Evolutionary conservation across 1,140 invertebrate genomes (phyloP).

Genomic region (Cyphomyrmex costatus): DNA sequence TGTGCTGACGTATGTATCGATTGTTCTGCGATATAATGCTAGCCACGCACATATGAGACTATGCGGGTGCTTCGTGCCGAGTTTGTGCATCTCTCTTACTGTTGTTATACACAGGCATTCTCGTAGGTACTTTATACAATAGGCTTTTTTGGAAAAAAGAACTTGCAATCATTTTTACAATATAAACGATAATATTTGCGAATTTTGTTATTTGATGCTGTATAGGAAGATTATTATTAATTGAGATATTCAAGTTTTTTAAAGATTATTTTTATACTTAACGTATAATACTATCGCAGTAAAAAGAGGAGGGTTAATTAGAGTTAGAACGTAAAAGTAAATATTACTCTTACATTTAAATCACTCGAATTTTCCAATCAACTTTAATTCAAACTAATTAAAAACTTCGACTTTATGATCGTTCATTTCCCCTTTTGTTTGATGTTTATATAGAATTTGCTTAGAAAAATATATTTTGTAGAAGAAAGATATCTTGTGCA

Average conservation of each 20-base stretch:
- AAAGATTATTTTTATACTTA: background rate
- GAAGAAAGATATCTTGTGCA: background rate
- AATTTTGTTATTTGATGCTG: background rate
- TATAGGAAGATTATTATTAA: background rate
- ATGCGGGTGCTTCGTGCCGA: slow-evolving; percentile 72
- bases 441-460: slow-evolving; percentile 1
- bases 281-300: background rate
- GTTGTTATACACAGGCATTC: slow-evolving; percentile 32
- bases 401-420: background rate
- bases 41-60: slow-evolving; percentile 79
- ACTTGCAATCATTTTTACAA: background rate
- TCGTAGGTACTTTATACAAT: slow-evolving; percentile 57
- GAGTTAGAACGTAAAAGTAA: slow-evolving; percentile 3
- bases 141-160: background rate
- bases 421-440: background rate
- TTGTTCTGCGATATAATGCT: slow-evolving; percentile 83
- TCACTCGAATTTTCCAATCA: background rate
- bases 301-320: background rate
- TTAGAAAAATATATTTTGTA: background rate
- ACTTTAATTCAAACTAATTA: background rate
- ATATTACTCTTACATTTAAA: slow-evolving; percentile 7
- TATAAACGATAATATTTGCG: background rate
- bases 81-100: slow-evolving; percentile 65
- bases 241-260: background rate
- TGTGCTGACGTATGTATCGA: slow-evolving; percentile 82